Evolutionary conservation across 2,113 vertebrate genomes (phyloP), one percentile per base, ranked within the genome.

Genomic region (human): DNA sequence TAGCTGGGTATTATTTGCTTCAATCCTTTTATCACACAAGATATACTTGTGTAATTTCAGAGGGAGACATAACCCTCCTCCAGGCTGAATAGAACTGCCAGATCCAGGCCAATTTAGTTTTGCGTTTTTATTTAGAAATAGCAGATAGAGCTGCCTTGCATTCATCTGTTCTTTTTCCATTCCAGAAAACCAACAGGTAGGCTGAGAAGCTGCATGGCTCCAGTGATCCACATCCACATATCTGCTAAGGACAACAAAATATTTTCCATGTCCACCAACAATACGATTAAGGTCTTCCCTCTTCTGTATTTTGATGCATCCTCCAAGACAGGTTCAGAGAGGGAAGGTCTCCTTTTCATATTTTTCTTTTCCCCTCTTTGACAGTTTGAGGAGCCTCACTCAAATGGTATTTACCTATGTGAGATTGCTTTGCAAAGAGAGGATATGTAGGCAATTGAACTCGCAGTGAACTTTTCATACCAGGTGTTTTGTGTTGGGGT

Each of bases 121-220:
- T 78, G 48, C 82, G 59, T 97, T 97, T 94, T 95, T 84, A 92
- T 88, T 97, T 86, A 94, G 94, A 89, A 95, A 92, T 32, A 82
- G 72, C 83, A 96, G 81, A 12, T 35, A 96, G 68, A 91, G 40
- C 64, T 76, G 32, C 80, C 89, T 76, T 59, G 90, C 73, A 61
- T n/a, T 89, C 91, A 95, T 43, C 66, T 92, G 48, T 91, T 98
- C 80, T 97, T 85, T 50, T 87, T 90, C 84, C 90, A 94, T 98
- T 97, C 96, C 95, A 99, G 99, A 97, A 98, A 97, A 82, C 97
- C 98, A 10, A 97, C 98, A 20, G 98, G 98, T 23, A 82, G 98
- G 57, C 97, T 99, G 93, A 99, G 98, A 98, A 99, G 99, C 93
- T 98, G 98, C 96, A 70, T 5, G 12, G 98, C 98, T 90, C 98